Base-by-base conservation (phyloP, 2,797 vertebrate genomes). In the Silurus lanzhouensis region DNA sequence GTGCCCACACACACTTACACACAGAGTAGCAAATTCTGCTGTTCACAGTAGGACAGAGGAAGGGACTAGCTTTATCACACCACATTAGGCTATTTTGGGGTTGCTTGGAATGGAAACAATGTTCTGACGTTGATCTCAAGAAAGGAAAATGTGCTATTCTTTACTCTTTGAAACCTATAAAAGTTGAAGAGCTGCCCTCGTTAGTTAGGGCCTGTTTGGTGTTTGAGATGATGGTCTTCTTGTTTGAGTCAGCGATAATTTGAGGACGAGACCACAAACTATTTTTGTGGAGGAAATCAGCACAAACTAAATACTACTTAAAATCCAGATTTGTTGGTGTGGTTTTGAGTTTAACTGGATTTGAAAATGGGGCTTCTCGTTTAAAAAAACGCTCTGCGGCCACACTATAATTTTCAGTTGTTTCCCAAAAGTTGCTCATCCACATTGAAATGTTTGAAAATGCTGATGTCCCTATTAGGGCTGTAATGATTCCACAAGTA, bases 21-120 rank as follows among this genome's bases (percentile, higher is more conserved):
- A 79, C 80, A 81, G 85, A 86, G 76, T 85, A 83, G 83, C 67
- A 75, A 79, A 87, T 87, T 86, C 81, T 85, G 86, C 86, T 48
- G 76, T 83, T 86, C 84, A 38, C 87, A 87, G 75, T 81, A 60
- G 76, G 87, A 85, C 46, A 84, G 82, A 87, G 81, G 85, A 84
- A 87, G 84, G 55, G 68, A 82, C 83, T 60, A 63, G 70, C 58
- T 75, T 76, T n/a, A 46, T 83, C 83, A 25, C 19, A 60, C 58
- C 72, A 81, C 27, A 2, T 57, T 31, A 38, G 70, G 75, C 86
- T 86, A 84, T 88, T 90, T 87, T 86, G 55, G 70, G 80, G 71
- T 1, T 57, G 22, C 58, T 72, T 74, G 76, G 82, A 80, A 68
- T 55, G 77, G 70, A 84, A 83, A 85, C 68, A 14, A 71, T 57